phyloP scores from a whole-genome alignment of 2,113 vertebrate genomes.

The Oncorhynchus keta region DNA sequence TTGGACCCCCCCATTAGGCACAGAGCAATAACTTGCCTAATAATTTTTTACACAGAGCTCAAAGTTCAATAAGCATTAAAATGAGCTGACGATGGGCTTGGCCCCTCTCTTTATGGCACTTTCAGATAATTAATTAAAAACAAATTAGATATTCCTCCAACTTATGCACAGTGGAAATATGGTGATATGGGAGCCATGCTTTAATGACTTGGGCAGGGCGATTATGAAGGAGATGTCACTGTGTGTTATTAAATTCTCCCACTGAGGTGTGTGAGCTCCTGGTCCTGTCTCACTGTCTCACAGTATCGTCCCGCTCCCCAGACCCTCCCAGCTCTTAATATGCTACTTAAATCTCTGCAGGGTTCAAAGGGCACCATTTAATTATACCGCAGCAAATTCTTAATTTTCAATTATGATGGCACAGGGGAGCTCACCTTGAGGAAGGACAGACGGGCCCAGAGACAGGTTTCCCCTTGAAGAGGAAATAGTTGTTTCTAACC shows the following conservation, averaged over 20 bases:
- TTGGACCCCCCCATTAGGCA: conserved; percentile 34
- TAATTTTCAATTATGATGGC: conserved; percentile 95
- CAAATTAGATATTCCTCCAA: conserved; percentile 84
- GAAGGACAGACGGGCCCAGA: conserved; percentile 74
- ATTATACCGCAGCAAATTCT: conserved; percentile 85
- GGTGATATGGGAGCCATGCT: conserved; percentile 71
- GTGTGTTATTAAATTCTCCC: conserved; percentile 81
- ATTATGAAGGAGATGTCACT: conserved; percentile 88
- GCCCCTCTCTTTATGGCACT: conserved; percentile 71
- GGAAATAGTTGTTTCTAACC: conserved; percentile 39
- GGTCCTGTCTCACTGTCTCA: conserved; percentile 56
- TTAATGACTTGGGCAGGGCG: conserved; percentile 77
- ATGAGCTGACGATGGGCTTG: conserved; percentile 53
- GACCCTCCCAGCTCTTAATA: conserved; percentile 80
- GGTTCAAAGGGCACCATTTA: conserved; percentile 91
- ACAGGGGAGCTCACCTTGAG: conserved; percentile 81
- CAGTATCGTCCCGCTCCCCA: conserved; percentile 44
- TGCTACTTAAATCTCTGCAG: conserved; percentile 76
- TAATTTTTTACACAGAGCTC: conserved; percentile 67
- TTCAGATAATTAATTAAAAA: conserved; percentile 86
- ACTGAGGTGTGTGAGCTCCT: conserved; percentile 56
- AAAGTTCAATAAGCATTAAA: conserved; percentile 71
- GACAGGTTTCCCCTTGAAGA: conserved; percentile 47
- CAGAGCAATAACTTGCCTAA: conserved; percentile 62
- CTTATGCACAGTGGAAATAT: conserved; percentile 77